These are phyloP conservation scores for Pempheris klunzingeri DNA, from an alignment of 2,797 vertebrate species.

Conservation along the genomic window DNA sequence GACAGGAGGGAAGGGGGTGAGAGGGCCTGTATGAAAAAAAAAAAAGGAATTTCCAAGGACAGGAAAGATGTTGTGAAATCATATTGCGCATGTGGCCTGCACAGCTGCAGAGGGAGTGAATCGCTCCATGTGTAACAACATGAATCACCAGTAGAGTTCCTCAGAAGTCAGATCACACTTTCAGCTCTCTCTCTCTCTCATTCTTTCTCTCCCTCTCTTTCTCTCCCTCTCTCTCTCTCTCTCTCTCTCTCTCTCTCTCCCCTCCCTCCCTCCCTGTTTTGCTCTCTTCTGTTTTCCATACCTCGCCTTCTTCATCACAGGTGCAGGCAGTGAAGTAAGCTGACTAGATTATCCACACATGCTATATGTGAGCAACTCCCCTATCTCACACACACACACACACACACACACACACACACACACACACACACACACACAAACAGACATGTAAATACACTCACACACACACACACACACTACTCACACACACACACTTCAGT, in stretches of 20 bases:
- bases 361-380: slow-evolving; percentile 36
- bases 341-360: slow-evolving; percentile 70
- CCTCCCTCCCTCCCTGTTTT: slow-evolving; percentile 35
- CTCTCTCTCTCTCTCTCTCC: neutral
- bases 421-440: slow-evolving; percentile 34
- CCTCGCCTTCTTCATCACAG: slow-evolving; percentile 67
- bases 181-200: slow-evolving; percentile 32
- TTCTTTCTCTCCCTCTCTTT: slow-evolving; percentile 16
- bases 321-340: slow-evolving; percentile 74
- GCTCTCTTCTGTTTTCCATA: slow-evolving; percentile 64
- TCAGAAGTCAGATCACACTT: slow-evolving; percentile 81
- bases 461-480: slow-evolving; percentile 24
- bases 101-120: slow-evolving; percentile 84
- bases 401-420: slow-evolving; percentile 5
- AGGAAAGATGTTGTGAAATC: slow-evolving; percentile 85
- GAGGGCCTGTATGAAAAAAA: slow-evolving; percentile 58
- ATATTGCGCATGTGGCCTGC: slow-evolving; percentile 79
- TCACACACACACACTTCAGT: slow-evolving; percentile 39
- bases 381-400: slow-evolving; percentile 16
- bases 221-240: slow-evolving; percentile 24
- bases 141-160: slow-evolving; percentile 82
- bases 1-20: slow-evolving; percentile 61
- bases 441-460: slow-evolving; percentile 21
- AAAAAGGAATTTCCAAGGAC: slow-evolving; percentile 81
- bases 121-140: slow-evolving; percentile 76